Conservation (phyloP, 2,888 invertebrate genomes). For the Capitulum mitella region DNA sequence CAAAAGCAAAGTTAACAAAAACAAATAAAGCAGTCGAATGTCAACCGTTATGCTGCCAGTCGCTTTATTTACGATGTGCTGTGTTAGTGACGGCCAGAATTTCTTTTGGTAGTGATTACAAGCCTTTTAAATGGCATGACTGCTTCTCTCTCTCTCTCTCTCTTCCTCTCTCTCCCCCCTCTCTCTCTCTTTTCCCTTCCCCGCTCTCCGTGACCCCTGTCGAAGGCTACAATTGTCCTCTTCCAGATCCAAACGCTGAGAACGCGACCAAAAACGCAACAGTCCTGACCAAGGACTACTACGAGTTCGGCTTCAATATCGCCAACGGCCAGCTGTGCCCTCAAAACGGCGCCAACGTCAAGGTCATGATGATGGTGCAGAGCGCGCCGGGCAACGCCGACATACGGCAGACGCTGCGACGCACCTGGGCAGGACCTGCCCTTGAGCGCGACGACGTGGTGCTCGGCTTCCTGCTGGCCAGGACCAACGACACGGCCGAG, state of each 20-base stretch:
- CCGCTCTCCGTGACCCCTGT: too few relatives aligned
- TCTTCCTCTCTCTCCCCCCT: too few relatives aligned
- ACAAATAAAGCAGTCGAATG: too few relatives aligned
- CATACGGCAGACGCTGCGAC: background rate
- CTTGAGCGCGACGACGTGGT: background rate
- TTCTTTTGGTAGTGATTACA: too few relatives aligned
- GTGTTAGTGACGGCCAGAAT: too few relatives aligned
- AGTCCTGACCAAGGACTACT: background rate
- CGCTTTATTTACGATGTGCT: too few relatives aligned
- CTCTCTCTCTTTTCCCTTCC: too few relatives aligned
- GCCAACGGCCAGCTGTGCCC: background rate
- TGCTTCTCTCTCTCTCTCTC: too few relatives aligned
- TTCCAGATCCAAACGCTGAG: background rate
- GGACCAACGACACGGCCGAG: background rate
- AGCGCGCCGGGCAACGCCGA: background rate
- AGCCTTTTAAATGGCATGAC: too few relatives aligned
- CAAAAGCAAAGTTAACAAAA: too few relatives aligned
- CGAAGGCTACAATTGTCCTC: too few relatives aligned
- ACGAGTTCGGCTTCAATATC: background rate
- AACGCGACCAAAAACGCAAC: background rate
- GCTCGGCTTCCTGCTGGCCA: slow-evolving; percentile 16
- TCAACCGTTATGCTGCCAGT: too few relatives aligned
- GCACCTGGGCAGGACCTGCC: slow-evolving; percentile 12
- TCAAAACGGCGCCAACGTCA: background rate
- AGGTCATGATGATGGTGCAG: slow-evolving; percentile 20